Base-by-base conservation (phyloP, 2,797 vertebrate species). In the Micrastur ruficollis region DNA sequence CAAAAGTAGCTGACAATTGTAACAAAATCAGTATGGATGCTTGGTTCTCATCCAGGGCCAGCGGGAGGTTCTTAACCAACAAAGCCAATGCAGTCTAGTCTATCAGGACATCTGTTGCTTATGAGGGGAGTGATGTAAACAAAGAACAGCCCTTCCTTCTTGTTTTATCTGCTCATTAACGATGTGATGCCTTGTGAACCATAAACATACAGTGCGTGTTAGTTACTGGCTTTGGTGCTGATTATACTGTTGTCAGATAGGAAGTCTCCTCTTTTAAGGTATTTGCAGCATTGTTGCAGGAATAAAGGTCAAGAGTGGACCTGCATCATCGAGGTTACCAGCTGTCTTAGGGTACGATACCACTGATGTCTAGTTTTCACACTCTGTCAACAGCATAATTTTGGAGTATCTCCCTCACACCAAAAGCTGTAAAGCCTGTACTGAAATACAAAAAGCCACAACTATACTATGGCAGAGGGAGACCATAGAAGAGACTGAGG, bases 81-180 rank as follows among this genome's bases (percentile, higher is more conserved):
- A 97, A 95, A 97, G 96, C 94, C 95, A 86, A 93, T 42, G 88
- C 87, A 94, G 91, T 96, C 89, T 97, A 97, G 94, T 97, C 97
- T 97, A 96, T 97, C 93, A 95, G 86, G 96, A 97, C 96, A 97
- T 97, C 95, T 97, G 96, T 97, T 97, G 94, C 95, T 96, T 97
- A 96, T 96, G 97, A 97, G 76, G 61, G 70, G 94, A 95, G 84
- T 90, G 93, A 75, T 97, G 94, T 97, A 97, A 96, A 97, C 95
- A 96, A 96, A 97, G 96, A 97, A 97, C 96, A 96, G 71, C 63
- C 40, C 89, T 92, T 92, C 93, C 86, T 95, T 96, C 91, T 95
- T 94, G 81, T 91, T 96, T 91, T 96, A 96, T 96, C 90, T 96
- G 76, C 91, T 94, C 79, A 93, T 96, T 96, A 96, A 96, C 94